Conservation (phyloP, 2,113 vertebrate species). For the Pedetes capensis region DNA sequence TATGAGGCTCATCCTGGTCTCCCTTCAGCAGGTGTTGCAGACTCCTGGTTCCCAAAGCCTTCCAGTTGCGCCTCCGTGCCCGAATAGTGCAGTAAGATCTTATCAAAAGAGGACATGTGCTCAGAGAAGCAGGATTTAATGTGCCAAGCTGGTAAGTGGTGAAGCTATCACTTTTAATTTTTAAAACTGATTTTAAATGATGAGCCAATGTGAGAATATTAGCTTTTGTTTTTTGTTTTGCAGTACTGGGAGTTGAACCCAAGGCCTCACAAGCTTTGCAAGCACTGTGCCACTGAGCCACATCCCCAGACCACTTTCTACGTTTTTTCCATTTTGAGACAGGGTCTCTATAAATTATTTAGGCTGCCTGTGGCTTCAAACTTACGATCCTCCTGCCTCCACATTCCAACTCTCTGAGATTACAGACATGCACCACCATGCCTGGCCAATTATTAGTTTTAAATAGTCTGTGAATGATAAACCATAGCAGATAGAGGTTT, state of each 20-base stretch:
- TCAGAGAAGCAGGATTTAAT: slow-evolving; percentile 47
- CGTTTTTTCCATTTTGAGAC: too few species aligned
- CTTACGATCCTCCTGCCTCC: too few species aligned
- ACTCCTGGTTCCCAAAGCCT: fast-evolving
- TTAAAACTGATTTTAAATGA: not conserved
- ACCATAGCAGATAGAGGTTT: not conserved
- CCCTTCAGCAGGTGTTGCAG: not conserved
- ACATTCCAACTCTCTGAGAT: too few species aligned
- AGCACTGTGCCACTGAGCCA: too few species aligned
- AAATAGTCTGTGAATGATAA: not conserved
- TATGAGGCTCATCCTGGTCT: not conserved
- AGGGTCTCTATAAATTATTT: too few species aligned
- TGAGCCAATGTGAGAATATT: not conserved
- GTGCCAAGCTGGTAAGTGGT: slow-evolving; percentile 69
- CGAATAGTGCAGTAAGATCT: not conserved
- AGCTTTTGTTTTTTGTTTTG: too few species aligned
- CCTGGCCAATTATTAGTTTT: too few species aligned
- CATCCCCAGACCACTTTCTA: too few species aligned
- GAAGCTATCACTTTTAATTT: not conserved
- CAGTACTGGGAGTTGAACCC: too few species aligned
- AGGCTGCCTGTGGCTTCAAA: too few species aligned
- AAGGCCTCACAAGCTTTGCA: too few species aligned
- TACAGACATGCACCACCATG: too few species aligned
- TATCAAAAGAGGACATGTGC: not conserved
- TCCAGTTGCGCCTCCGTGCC: not conserved